Evolutionary conservation across 2,888 invertebrate species (phyloP).

Genomic region (Microplitis deprimator): DNA sequence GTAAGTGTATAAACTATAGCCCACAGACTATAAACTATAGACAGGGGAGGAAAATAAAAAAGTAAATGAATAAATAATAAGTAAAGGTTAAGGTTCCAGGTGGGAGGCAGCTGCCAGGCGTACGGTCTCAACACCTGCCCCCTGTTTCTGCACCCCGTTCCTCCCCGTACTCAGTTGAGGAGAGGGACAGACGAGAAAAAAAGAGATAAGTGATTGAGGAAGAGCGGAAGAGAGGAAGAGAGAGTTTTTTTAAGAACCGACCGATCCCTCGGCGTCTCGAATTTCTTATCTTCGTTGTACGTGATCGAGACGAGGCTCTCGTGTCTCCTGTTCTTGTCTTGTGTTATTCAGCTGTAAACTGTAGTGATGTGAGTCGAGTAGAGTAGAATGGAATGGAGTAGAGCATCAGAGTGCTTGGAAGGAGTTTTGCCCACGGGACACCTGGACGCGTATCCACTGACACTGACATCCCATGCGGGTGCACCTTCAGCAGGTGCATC

Average conservation of each 20-base stretch:
- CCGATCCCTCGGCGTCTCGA: constrained; percentile 33
- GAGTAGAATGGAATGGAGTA: neutral
- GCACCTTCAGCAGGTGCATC: constrained; percentile 37
- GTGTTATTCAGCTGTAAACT: neutral
- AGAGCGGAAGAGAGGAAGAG: constrained; percentile 34
- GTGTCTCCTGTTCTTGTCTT: constrained; percentile 10
- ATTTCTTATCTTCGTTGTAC: constrained; percentile 27
- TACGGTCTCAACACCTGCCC: constrained; percentile 65
- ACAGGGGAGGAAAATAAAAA: constrained; percentile 22
- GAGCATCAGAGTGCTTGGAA: neutral
- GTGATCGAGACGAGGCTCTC: neutral
- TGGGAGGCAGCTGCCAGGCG: constrained; percentile 71
- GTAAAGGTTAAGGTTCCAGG: constrained; percentile 62
- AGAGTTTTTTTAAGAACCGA: constrained; percentile 1
- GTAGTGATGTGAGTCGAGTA: neutral
- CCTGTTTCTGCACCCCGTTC: constrained; percentile 44
- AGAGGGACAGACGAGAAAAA: constrained; percentile 47
- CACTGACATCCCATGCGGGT: constrained; percentile 50
- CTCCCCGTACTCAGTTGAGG: constrained; percentile 47
- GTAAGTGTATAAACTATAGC: too few species aligned
- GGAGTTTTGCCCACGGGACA: constrained; percentile 7
- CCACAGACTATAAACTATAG: too few species aligned
- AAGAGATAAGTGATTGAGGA: constrained; percentile 32
- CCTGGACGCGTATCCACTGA: constrained; percentile 1
- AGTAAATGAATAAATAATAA: constrained; percentile 27